Evolutionary conservation across 2,113 vertebrate species (phyloP), one percentile per base, ranked within the genome.

Genomic region (Balaeniceps rex): DNA sequence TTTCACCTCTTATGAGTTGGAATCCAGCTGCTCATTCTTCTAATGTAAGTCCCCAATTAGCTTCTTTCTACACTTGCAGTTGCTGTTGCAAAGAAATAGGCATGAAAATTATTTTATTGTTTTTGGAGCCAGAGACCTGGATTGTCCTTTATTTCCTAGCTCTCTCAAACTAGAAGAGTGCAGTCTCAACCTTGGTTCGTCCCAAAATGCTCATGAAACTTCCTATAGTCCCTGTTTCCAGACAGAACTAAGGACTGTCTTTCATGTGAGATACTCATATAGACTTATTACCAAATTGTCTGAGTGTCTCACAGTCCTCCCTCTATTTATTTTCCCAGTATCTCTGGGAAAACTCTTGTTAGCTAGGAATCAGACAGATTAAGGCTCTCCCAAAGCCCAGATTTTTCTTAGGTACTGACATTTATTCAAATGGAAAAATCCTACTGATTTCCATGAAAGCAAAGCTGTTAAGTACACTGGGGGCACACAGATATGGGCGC

Each of bases 201-300:
- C 91, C 82, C 94, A 60, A 91, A 95, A 91, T 64, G 33, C 75
- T 86, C 87, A 83, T 93, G 70, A 91, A 95, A 92, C 68, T 90
- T 93, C 71, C 51, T 80, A 31, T 46, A 83, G 93, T 85, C 74
- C 52, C 63, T 70, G 12, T 75, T 97, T 95, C 87, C 95, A 97
- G 92, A 77, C 58, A 89, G 81, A 96, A 61, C 33, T 82, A 87
- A 76, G 46, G 42, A 83, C 85, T 85, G 16, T 76, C 66, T 97
- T 90, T 94, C 0, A 0, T 83, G 82, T 92, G 75, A 94, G 81
- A 89, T 83, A 83, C 58, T 93, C 55, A 49, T 55, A 63, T 7
- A 87, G 54, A 79, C 28, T 79, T 90, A 77, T 7, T 86, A 93
- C 82, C 91, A 91, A 83, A 80, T 58, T 80, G 66, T 79, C 78